Evolutionary conservation across 2,797 vertebrate genomes (phyloP), one percentile per base, ranked within the genome.

Genomic region (Pseudomugil gertrudae): DNA sequence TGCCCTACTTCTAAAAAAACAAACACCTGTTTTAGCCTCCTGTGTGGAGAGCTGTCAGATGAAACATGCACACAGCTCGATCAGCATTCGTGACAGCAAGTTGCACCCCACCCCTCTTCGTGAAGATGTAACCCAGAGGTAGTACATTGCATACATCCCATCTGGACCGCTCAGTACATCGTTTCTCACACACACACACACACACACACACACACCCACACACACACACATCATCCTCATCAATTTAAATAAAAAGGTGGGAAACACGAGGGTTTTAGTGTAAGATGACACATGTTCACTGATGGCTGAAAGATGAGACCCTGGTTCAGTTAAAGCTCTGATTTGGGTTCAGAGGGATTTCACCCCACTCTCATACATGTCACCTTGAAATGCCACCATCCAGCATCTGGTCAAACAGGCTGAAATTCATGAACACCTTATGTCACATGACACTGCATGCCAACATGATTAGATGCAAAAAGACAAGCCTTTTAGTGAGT

Each of bases 101-200:
- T 63, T 10, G 45, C 2, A 30, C 80, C 75, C 69, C 78, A 57
- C 77, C 81, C 72, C 53, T 72, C 57, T 80, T 75, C 45, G 78
- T 59, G 58, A 76, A 80, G 77, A 77, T 66, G 55, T 77, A 78
- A 79, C 72, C 66, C 72, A 53, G 68, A 63, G 80, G 83, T 56
- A 68, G 81, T 56, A 69, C 84, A 87, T 86, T 73, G 79, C 81
- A 84, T 80, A 79, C 79, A 87, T 89, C 89, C 86, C 86, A 90
- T 88, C 84, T 85, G 85, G 82, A 72, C 67, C 26, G 9, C 17
- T 84, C 77, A 43, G 59, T 65, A 69, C 70, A 76, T 70, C 71
- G 68, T 53, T 45, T 45, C n/a, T n/a, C 5, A 7, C 15, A 14
- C 23, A 14, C 24, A 21, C 79, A 63, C 30, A 32, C 9, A 32